phyloP scores from a whole-genome alignment of 1,140 invertebrate genomes.

The Agraylea sexmaculata region DNA sequence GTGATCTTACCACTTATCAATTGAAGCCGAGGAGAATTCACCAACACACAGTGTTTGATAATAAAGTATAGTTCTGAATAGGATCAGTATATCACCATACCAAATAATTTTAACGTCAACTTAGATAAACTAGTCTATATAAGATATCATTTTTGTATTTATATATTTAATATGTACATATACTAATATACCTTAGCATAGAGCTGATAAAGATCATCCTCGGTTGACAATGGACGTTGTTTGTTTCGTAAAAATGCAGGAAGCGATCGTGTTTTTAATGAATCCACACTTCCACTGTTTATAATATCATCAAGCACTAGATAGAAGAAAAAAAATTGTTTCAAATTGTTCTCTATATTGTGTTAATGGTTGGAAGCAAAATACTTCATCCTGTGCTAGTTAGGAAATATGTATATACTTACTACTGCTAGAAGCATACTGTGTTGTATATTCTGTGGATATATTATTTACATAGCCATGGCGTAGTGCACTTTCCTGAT shows the following conservation, averaged over 20 bases:
- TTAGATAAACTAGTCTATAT: too few relatives aligned
- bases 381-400: neutral
- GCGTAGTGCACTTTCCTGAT: conserved; percentile 16
- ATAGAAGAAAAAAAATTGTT: conserved; percentile 12
- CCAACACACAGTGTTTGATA: neutral
- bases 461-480: conserved; percentile 21
- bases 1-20: neutral
- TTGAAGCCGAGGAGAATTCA: too few relatives aligned
- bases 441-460: conserved; percentile 26
- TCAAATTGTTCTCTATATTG: too few relatives aligned
- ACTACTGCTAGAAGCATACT: conserved; percentile 55
- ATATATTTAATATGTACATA: too few relatives aligned
- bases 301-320: conserved; percentile 49
- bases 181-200: conserved; percentile 50
- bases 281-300: conserved; percentile 35
- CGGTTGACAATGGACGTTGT: conserved; percentile 49
- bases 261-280: conserved; percentile 53
- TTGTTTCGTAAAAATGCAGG: conserved; percentile 53
- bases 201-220: conserved; percentile 55
- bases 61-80: neutral
- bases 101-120: neutral
- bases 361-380: neutral
- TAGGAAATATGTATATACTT: conserved; percentile 23
- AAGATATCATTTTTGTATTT: too few relatives aligned
- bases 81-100: neutral